Evolutionary conservation across 2,888 invertebrate species (phyloP).

Genomic region (Apamea anceps): DNA sequence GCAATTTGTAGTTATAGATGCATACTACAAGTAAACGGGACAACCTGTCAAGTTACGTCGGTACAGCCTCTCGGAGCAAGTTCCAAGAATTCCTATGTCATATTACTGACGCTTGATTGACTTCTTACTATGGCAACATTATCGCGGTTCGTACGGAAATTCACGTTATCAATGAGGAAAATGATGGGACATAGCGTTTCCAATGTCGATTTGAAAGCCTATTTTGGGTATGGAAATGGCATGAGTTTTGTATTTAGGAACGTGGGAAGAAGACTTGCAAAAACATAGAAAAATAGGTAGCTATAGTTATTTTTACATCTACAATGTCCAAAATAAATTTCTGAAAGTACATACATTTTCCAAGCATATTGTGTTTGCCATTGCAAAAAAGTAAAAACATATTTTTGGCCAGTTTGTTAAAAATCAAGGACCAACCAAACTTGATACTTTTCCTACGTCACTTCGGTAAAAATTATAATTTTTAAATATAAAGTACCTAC

Average conservation of each 20-base stretch:
- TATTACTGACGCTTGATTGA: constrained; percentile 40
- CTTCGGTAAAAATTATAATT: constrained; percentile 33
- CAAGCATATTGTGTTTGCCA: neutral
- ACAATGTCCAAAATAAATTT: neutral
- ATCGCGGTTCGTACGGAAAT: constrained; percentile 17
- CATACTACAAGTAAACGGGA: constrained; percentile 37
- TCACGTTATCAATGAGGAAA: constrained; percentile 26
- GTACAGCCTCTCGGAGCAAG: constrained; percentile 5
- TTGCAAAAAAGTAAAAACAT: neutral
- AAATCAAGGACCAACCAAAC: constrained; percentile 6
- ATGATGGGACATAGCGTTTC: constrained; percentile 10
- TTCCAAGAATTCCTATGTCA: constrained; percentile 51
- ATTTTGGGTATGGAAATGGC: neutral
- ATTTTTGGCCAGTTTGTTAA: neutral
- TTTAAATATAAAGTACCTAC: constrained; percentile 10
- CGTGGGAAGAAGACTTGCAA: neutral
- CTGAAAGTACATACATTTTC: neutral
- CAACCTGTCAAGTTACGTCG: constrained; percentile 49
- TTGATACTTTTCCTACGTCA: constrained; percentile 45
- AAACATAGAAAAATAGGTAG: neutral
- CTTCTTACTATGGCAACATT: constrained; percentile 34
- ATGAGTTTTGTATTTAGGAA: neutral
- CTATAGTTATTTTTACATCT: neutral
- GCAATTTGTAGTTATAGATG: constrained; percentile 7
- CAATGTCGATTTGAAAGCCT: constrained; percentile 1